phyloP scores from a whole-genome alignment of 2,797 vertebrate genomes.

The Netta rufina region DNA sequence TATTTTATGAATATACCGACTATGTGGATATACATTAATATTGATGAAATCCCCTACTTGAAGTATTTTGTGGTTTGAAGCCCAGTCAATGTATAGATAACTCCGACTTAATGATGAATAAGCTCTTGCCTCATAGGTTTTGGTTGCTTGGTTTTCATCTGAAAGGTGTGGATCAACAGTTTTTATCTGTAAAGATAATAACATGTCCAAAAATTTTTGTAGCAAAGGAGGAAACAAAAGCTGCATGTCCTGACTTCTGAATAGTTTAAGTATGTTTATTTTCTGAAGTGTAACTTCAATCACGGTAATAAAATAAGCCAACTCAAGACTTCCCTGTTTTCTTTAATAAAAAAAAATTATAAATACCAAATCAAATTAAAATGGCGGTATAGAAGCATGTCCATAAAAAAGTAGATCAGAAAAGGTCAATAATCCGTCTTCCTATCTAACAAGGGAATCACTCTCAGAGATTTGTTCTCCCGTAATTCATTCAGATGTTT shows the following conservation, averaged over 20 bases:
- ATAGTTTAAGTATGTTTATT: neutral
- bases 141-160: conserved; percentile 79
- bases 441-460: neutral
- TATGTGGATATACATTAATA: conserved; percentile 80
- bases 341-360: neutral
- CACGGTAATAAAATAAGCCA: neutral
- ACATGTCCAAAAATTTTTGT: neutral
- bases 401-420: neutral
- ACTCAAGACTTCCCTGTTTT: neutral
- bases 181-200: conserved; percentile 78
- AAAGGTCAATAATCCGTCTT: neutral
- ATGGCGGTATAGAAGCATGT: neutral
- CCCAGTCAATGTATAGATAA: conserved; percentile 89
- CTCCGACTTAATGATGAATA: conserved; percentile 88
- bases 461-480: neutral
- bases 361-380: neutral
- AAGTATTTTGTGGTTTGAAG: conserved; percentile 67
- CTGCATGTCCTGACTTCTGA: neutral
- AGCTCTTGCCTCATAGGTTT: conserved; percentile 74
- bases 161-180: conserved; percentile 79
- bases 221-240: neutral
- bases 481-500: neutral
- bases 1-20: conserved; percentile 79
- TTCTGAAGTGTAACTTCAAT: no score
- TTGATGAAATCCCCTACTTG: conserved; percentile 75